These are phyloP conservation scores for Drosophila bifasciata DNA, from an alignment of 1,140 invertebrate species.

Conservation along the genomic window DNA sequence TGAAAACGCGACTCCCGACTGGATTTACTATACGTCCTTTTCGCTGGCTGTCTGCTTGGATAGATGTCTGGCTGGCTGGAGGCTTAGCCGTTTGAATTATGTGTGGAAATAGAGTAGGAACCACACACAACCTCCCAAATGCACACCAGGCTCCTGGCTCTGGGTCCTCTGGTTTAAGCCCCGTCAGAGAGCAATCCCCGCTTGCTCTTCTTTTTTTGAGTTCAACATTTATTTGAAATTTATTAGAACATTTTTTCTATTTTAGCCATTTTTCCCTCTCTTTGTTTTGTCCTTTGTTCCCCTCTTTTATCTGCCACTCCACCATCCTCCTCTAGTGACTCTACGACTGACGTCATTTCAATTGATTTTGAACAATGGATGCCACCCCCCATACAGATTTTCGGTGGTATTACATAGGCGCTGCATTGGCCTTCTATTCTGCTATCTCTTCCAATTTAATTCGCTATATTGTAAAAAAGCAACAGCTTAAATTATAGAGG, in stretches of 20 bases:
- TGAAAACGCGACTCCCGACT: slow-evolving; percentile 37
- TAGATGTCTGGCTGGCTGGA: no score
- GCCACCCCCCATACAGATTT: neutral
- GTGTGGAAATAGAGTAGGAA: slow-evolving; percentile 40
- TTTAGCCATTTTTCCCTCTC: slow-evolving; percentile 1
- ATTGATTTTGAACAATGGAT: slow-evolving; percentile 73
- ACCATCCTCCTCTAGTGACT: slow-evolving; percentile 29
- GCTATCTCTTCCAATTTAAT: no score
- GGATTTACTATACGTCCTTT: slow-evolving; percentile 50
- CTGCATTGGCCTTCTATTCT: slow-evolving; percentile 34
- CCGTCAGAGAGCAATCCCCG: slow-evolving; percentile 12
- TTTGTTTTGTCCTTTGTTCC: slow-evolving; percentile 24
- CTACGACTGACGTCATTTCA: slow-evolving; percentile 52
- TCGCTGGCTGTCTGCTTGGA: neutral
- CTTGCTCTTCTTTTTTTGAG: neutral
- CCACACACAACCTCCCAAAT: neutral
- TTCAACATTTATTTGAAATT: slow-evolving; percentile 12
- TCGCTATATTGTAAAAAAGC: no score
- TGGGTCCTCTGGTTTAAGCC: slow-evolving; percentile 35
- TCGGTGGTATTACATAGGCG: no score
- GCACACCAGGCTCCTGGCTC: slow-evolving; percentile 17
- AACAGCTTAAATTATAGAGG: no score
- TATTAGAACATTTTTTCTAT: slow-evolving; percentile 9
- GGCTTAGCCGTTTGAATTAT: slow-evolving; percentile 55
- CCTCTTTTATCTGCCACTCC: neutral